Base-by-base conservation (phyloP, 2,113 vertebrate genomes). In the Condylura cristata region DNA sequence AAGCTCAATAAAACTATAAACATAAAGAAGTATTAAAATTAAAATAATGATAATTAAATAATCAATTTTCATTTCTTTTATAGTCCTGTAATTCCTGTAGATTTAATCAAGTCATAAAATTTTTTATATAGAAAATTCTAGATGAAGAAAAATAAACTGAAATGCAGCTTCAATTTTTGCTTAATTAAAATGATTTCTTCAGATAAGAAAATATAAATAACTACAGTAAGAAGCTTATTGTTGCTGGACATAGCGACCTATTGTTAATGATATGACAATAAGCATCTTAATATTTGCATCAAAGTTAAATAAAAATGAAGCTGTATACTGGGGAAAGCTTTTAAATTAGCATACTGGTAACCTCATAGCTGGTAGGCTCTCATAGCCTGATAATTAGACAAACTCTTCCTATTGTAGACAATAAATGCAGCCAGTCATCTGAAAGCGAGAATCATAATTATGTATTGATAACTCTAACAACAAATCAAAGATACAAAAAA, bases 31-130 rank as follows among this genome's bases (percentile, higher is more conserved):
- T 26, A 78, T 74, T 90, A 88, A 88, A 90, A 90, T 90, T 72
- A 96, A 68, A 90, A 85, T 74, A 86, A 89, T 87, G 14, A 46
- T 39, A 68, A 72, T 90, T 80, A 90, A 86, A 70, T 53, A 81
- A 86, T 95, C 88, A 90, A 89, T 94, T 96, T 88, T 87, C 66
- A 94, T 96, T 96, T 95, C 24, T 81, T 92, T 90, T 90, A 92
- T 6, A 94, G 56, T 56, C 26, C 34, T 88, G 51, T 91, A 81
- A 86, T 81, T 91, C 39, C 87, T 90, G 84, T 58, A 92, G 66
- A 88, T 85, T 94, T 96, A 90, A 95, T 92, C 74, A 92, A 82
- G 68, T 48, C 66, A 70, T 89, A 18, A 86, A 88, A 94, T 86
- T 92, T 95, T 96, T 91, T 90, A 86, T 94, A 90, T 68, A 79